These are phyloP conservation scores for Chionodraco myersi DNA, from an alignment of 2,113 vertebrate species.

Conservation along the genomic window DNA sequence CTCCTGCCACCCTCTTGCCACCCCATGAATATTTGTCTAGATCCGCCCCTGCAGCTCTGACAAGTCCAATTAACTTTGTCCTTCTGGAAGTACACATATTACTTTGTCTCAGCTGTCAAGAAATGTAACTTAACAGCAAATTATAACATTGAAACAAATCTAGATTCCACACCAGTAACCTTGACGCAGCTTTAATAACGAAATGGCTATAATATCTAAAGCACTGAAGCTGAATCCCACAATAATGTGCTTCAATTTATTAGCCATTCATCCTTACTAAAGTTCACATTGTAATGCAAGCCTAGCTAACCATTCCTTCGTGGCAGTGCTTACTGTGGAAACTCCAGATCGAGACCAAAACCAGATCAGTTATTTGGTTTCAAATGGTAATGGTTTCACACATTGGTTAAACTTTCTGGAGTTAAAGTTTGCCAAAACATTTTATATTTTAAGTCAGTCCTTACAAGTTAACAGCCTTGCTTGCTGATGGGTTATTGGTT, in stretches of 20 bases:
- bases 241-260: neutral
- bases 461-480: conserved; percentile 5
- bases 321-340: conserved; percentile 1
- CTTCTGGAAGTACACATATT: neutral
- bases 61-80: conserved; percentile 21
- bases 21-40: no score
- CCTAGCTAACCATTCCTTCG: neutral
- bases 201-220: neutral
- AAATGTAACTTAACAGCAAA: neutral
- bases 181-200: neutral
- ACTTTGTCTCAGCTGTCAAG: neutral
- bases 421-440: neutral
- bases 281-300: neutral
- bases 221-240: neutral
- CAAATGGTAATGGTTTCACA: neutral
- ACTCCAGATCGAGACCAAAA: neutral
- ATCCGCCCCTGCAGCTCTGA: conserved; percentile 3
- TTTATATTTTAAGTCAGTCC: neutral
- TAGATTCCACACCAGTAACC: neutral
- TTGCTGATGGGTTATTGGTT: conserved; percentile 24
- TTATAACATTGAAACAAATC: neutral
- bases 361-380: neutral
- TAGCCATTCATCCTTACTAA: neutral
- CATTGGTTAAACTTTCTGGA: neutral
- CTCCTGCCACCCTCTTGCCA: no score